A percentile compares a stretch with the other conserved stretches of the same genome.
These are phyloP conservation scores for Punctoribates punctum DNA, from an alignment of 2,888 invertebrate genomes.

Conservation along the genomic window DNA sequence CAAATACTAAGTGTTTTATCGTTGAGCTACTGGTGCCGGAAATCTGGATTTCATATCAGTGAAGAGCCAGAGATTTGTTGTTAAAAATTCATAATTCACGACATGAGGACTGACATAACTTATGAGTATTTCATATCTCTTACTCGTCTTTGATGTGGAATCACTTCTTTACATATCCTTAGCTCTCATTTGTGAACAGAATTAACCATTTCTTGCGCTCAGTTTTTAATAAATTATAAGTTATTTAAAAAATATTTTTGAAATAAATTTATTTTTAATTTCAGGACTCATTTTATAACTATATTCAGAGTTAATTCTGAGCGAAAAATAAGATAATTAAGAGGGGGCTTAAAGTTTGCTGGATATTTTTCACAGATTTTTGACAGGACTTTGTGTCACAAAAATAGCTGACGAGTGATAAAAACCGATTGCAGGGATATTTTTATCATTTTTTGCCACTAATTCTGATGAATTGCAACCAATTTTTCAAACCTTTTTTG, in stretches of 20 bases:
- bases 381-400: neutral
- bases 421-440: neutral
- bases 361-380: no score
- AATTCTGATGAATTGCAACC: slow-evolving; percentile 37
- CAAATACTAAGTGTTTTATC: no score
- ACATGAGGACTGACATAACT: neutral
- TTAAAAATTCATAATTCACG: slow-evolving; percentile 28
- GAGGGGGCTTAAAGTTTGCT: no score
- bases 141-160: neutral
- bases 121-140: no score
- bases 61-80: neutral
- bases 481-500: slow-evolving; percentile 28
- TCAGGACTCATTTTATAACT: no score
- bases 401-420: slow-evolving; percentile 6
- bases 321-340: no score
- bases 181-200: slow-evolving; percentile 5
- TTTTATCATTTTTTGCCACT: slow-evolving; percentile 5
- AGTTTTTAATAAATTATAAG: no score
- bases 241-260: no score
- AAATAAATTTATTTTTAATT: no score
- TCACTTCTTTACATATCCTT: neutral
- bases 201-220: no score
- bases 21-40: slow-evolving; percentile 24
- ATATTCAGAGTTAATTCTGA: no score
- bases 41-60: slow-evolving; percentile 16